phyloP scores from a whole-genome alignment of 2,888 invertebrate species.

The Leptopilina myrica region DNA sequence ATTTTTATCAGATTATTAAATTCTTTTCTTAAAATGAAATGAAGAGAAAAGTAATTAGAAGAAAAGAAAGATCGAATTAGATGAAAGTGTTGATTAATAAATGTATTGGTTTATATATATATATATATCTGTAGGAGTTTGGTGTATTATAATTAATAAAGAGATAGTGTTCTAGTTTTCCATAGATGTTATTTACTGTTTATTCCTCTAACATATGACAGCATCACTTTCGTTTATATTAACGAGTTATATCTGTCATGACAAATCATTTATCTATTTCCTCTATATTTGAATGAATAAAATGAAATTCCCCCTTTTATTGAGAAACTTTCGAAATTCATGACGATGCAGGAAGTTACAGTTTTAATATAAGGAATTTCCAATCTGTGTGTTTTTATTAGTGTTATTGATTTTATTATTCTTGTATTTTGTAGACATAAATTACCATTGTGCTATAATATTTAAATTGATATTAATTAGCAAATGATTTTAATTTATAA shows the following conservation, averaged over 20 bases:
- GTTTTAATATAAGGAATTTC: neutral
- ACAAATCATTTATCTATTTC: slow-evolving; percentile 5
- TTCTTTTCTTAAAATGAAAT: too few relatives aligned
- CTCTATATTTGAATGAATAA: neutral
- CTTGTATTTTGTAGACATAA: too few relatives aligned
- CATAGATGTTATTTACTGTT: slow-evolving; percentile 3
- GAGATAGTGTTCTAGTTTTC: slow-evolving; percentile 5
- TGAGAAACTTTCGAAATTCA: slow-evolving; percentile 13
- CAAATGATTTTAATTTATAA: too few relatives aligned
- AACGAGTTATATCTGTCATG: slow-evolving; percentile 12
- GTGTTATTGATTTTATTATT: too few relatives aligned
- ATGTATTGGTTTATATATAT: neutral
- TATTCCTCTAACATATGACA: slow-evolving; percentile 19
- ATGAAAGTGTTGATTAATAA: too few relatives aligned
- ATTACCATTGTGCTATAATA: too few relatives aligned
- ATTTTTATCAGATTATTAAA: too few relatives aligned
- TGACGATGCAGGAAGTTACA: slow-evolving; percentile 8
- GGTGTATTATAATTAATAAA: neutral
- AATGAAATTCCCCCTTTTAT: slow-evolving; percentile 6
- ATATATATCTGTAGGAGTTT: neutral
- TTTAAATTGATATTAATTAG: too few relatives aligned
- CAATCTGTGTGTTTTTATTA: neutral
- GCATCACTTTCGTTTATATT: slow-evolving; percentile 27
- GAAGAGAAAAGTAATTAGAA: too few relatives aligned
- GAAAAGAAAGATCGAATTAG: too few relatives aligned